Evolutionary conservation across 2,797 vertebrate species (phyloP), one percentile per base, ranked within the genome.

Genomic region (Halcyon badia): DNA sequence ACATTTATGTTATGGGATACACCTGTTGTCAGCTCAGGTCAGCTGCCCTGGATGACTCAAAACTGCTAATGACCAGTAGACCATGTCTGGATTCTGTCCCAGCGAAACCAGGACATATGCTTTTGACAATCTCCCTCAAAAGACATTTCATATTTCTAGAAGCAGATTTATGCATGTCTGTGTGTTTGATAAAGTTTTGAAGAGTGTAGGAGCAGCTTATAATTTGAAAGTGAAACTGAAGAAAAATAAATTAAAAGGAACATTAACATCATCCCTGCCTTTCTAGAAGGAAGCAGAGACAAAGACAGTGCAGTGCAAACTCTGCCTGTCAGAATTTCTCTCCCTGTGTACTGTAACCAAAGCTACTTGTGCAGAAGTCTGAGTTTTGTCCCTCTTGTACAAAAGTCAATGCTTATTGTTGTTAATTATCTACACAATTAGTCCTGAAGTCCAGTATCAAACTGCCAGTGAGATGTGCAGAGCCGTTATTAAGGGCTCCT

Each of bases 361-460:
- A 81, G 20, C 26, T 33, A 18, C 51, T 49, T 41, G 11, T 49
- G 20, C 54, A 64, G 33, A 52, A 54, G 26, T 21, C 25, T 72
- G 52, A 21, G 41, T 39, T 86, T 78, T 0, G 0, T 11, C 28
- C 12, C 41, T 71, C 39, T 80, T 6, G 0, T 16, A 6, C n/a
- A 33, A 19, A 19, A 52, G 15, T 26, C 0, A 0, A 21, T 51
- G 28, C n/a, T 70, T 30, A 14, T 48, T 48, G 4, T 24, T 30
- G 11, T 52, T 64, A 52, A 68, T 68, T 33, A n/a, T 56, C 42
- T 71, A 24, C 28, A 57, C 22, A 6, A n/a, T 54, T 14, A 26
- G 35, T 10, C 22, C 17, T 69, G 66, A 39, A 81, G 17, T 24
- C 26, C 19, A 70, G 70, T 49, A 70, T 56, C 17, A 70, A 79